These are phyloP conservation scores for Danionella dracula DNA, from an alignment of 2,797 vertebrate genomes.

Conservation along the genomic window DNA sequence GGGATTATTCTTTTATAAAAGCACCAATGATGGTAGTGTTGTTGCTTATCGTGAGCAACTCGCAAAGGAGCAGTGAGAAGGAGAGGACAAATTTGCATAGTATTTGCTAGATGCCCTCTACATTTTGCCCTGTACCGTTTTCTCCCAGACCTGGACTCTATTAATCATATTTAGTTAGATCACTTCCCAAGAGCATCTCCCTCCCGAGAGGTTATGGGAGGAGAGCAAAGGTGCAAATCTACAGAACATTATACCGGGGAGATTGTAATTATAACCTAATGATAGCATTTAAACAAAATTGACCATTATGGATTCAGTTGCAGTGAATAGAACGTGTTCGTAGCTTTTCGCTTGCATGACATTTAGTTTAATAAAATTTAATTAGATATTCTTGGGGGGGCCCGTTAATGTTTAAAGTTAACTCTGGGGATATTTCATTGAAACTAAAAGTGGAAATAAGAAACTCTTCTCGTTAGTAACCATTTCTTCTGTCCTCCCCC, in stretches of 20 bases:
- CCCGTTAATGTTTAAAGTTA: slow-evolving; percentile 7
- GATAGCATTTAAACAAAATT: slow-evolving; percentile 42
- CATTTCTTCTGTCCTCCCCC: not conserved
- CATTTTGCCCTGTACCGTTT: slow-evolving; percentile 15
- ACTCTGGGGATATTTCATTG: not conserved
- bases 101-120: slow-evolving; percentile 15
- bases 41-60: not conserved
- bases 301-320: slow-evolving; percentile 26
- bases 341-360: slow-evolving; percentile 19
- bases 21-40: not conserved
- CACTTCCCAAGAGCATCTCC: slow-evolving; percentile 41
- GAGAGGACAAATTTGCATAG: slow-evolving; percentile 28
- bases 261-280: slow-evolving; percentile 47
- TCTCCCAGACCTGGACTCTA: slow-evolving; percentile 35
- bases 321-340: slow-evolving; percentile 6
- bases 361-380: slow-evolving; percentile 33
- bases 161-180: slow-evolving; percentile 52
- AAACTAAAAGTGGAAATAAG: slow-evolving; percentile 27
- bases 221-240: slow-evolving; percentile 40
- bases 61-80: not conserved
- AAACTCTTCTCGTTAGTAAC: not conserved
- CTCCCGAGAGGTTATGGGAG: slow-evolving; percentile 31
- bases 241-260: slow-evolving; percentile 19
- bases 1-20: not conserved
- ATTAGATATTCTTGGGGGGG: slow-evolving; percentile 27